Evolutionary conservation across 2,113 vertebrate species (phyloP), one percentile per base, ranked within the genome.

Genomic region (Merops nubicus): DNA sequence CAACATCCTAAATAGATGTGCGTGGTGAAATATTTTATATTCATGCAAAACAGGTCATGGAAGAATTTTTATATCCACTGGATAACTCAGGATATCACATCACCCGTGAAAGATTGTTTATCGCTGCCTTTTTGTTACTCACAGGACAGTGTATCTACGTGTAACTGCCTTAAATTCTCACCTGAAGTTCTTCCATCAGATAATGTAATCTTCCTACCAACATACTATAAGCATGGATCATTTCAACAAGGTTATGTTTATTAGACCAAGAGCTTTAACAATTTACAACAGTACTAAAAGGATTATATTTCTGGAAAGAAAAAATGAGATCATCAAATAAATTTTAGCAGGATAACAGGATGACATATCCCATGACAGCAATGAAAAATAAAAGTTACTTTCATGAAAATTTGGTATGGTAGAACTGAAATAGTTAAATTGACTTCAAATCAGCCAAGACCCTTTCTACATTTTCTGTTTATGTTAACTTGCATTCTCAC

Each of bases 151-250:
- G 11, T 56, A 45, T 62, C 82, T 75, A 93, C 73, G 40, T 64
- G 68, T 73, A 85, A 95, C 65, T 63, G 12, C 72, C 93, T 87
- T 94, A 94, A 96, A 95, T 93, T 97, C 76, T 97, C 74, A 95
- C 85, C 73, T 89, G 59, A 91, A 83, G 54, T 84, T 94, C 88
- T 87, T 75, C 50, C 40, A 40, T 48, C 76, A 33, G 93, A 96
- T 92, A 83, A 96, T 91, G 85, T 74, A 83, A 95, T 93, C 92
- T 95, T 96, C 89, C 93, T 94, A 84, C 91, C 96, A 94, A 93
- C 23, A 88, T 79, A 76, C 62, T 57, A 63, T 63, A 93, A 94
- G 81, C 38, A 96, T 93, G 74, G 74, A 94, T 95, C 93, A 91
- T 77, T 90, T 81, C 28, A 28, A 96, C 94, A 63, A 38, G 34